phyloP scores from a whole-genome alignment of 2,888 invertebrate species.

The Gonocerus acuteangulatus region DNA sequence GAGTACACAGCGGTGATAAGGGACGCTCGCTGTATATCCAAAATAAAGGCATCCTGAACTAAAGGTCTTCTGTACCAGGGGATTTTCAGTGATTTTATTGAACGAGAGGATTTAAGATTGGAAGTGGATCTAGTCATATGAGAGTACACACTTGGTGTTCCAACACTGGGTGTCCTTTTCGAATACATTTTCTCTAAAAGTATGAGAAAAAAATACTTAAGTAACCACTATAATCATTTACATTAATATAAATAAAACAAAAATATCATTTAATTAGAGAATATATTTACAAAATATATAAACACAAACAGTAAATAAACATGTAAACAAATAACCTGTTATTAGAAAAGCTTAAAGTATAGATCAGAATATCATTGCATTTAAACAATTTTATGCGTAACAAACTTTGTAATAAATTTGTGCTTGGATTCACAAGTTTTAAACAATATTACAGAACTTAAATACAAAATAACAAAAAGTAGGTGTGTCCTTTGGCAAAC shows the following conservation, averaged over 20 bases:
- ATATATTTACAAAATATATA: not conserved
- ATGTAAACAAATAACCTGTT: not conserved
- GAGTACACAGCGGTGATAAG: slow-evolving; percentile 69
- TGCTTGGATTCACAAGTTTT: too few relatives aligned
- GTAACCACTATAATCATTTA: too few relatives aligned
- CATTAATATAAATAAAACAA: not conserved
- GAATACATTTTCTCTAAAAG: slow-evolving; percentile 43
- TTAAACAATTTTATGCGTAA: too few relatives aligned
- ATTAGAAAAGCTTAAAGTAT: not conserved
- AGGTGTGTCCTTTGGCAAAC: too few relatives aligned
- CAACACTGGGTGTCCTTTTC: slow-evolving; percentile 75
- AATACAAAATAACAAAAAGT: too few relatives aligned
- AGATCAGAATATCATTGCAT: too few relatives aligned
- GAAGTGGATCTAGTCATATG: slow-evolving; percentile 78
- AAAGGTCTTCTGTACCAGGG: slow-evolving; percentile 85
- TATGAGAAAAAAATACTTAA: not conserved
- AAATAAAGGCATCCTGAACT: slow-evolving; percentile 67
- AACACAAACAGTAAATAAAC: not conserved
- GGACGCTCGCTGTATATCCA: slow-evolving; percentile 78
- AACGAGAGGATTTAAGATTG: slow-evolving; percentile 72
- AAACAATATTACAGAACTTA: too few relatives aligned
- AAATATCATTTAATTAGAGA: not conserved
- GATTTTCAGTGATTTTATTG: slow-evolving; percentile 65
- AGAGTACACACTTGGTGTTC: slow-evolving; percentile 81
- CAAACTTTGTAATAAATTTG: too few relatives aligned